A percentile compares a stretch with the other conserved stretches of the same genome.
Conservation (phyloP, 2,888 invertebrate species). For the Gonocerus acuteangulatus region DNA sequence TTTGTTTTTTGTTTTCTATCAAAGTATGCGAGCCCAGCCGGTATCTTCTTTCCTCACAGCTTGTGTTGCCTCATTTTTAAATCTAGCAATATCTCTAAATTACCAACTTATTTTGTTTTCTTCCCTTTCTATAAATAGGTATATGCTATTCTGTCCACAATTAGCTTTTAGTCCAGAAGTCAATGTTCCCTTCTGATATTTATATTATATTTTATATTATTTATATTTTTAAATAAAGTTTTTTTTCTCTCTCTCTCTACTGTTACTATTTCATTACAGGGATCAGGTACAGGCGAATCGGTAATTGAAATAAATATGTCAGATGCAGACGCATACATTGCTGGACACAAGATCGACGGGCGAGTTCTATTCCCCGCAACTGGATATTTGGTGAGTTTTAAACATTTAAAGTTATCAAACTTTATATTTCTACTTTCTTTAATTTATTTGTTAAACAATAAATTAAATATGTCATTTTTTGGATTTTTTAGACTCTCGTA, state of each 20-base stretch:
- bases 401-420: background rate
- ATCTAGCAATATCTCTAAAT: too few relatives aligned
- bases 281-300: conserved; percentile 62
- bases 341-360: conserved; percentile 89
- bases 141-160: too few relatives aligned
- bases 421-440: too few relatives aligned
- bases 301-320: conserved; percentile 68
- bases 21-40: too few relatives aligned
- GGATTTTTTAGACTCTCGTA: conserved; percentile 57
- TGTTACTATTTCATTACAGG: background rate
- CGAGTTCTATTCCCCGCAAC: conserved; percentile 91
- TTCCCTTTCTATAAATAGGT: too few relatives aligned
- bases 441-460: background rate
- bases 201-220: background rate
- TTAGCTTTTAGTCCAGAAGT: too few relatives aligned
- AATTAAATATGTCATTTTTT: conserved; percentile 28
- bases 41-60: too few relatives aligned
- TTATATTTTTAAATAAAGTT: background rate
- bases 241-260: background rate
- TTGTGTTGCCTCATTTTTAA: too few relatives aligned
- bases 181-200: background rate
- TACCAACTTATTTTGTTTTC: too few relatives aligned
- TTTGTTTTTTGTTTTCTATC: too few relatives aligned
- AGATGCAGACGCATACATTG: conserved; percentile 65
- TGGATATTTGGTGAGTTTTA: conserved; percentile 65